These are phyloP conservation scores for Caerostris extrusa DNA, from an alignment of 1,140 invertebrate genomes.

Conservation along the genomic window DNA sequence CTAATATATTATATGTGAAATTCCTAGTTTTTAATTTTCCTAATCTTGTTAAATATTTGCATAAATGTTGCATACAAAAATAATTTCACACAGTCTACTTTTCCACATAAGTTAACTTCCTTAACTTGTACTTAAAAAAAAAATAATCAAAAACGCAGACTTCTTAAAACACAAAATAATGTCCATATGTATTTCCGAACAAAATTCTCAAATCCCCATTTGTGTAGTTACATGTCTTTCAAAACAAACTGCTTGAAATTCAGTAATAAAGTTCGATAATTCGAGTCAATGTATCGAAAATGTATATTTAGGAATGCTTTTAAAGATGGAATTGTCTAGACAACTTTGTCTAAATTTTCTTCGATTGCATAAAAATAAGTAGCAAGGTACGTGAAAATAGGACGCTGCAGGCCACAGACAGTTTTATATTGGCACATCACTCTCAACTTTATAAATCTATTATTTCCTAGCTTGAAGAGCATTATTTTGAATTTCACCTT, in stretches of 20 bases:
- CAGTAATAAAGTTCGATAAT: background rate
- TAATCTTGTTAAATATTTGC: no score
- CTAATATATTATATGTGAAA: no score
- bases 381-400: background rate
- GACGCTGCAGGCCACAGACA: background rate
- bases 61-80: no score
- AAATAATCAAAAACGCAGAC: no score
- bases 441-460: background rate
- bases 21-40: no score
- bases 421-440: background rate
- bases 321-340: background rate
- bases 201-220: background rate
- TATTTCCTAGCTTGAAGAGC: background rate
- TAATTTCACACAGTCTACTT: no score
- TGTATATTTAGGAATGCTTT: background rate
- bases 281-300: background rate
- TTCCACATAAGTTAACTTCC: no score
- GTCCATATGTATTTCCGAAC: background rate
- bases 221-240: background rate
- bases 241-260: background rate
- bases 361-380: background rate
- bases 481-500: background rate
- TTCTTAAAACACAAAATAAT: no score
- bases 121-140: no score
- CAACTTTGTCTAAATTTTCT: background rate